Evolutionary conservation across 1,140 invertebrate species (phyloP).

Genomic region (Pararge aegeria): DNA sequence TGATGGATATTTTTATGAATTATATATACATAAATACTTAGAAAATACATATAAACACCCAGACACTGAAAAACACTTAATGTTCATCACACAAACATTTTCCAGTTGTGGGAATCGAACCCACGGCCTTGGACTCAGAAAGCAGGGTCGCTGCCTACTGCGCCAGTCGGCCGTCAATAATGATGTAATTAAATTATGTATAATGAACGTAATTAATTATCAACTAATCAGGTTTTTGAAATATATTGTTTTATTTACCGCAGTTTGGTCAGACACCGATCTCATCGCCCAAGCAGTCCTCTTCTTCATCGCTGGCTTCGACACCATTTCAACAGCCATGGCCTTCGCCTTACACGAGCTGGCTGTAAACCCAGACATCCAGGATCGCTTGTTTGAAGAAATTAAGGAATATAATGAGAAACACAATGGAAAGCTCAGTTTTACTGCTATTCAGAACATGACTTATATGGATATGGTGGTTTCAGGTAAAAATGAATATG

Average conservation of each 20-base stretch:
- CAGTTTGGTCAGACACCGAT: slow-evolving; percentile 77
- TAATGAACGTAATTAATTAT: no score
- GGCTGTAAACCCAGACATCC: slow-evolving; percentile 80
- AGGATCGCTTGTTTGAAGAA: slow-evolving; percentile 80
- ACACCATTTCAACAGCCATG: slow-evolving; percentile 81
- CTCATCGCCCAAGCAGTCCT: slow-evolving; percentile 77
- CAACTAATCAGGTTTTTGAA: no score
- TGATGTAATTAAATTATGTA: no score
- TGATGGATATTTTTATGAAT: no score
- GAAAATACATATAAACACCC: no score
- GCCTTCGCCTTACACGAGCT: slow-evolving; percentile 77
- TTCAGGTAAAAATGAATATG: slow-evolving; percentile 44
- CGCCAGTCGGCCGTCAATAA: no score
- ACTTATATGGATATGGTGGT: slow-evolving; percentile 84
- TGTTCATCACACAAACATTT: no score
- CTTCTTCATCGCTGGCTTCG: slow-evolving; percentile 84
- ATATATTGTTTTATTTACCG: neutral
- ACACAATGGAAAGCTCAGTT: slow-evolving; percentile 69
- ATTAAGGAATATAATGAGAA: slow-evolving; percentile 68
- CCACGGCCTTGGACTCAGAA: no score
- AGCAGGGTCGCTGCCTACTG: no score
- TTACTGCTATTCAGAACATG: slow-evolving; percentile 80
- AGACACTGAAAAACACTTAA: no score
- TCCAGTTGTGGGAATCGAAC: no score
- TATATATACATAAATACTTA: no score